These are phyloP conservation scores for Antigone vipio DNA, from an alignment of 2,113 vertebrate genomes.

Conservation along the genomic window DNA sequence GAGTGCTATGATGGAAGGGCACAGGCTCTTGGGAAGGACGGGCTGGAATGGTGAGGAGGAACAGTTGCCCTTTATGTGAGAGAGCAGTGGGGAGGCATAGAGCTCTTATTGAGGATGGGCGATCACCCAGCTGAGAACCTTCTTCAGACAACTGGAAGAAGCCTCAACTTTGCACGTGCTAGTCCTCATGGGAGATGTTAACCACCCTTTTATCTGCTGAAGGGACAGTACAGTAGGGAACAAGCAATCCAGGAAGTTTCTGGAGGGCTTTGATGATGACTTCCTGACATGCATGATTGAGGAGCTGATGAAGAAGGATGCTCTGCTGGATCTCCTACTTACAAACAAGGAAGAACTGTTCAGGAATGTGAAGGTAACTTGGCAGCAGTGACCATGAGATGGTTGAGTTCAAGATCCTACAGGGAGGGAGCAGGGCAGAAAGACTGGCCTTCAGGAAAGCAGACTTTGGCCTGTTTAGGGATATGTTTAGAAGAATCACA, in stretches of 20 bases:
- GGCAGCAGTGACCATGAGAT: background rate
- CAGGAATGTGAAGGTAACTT: background rate
- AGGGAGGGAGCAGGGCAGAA: background rate
- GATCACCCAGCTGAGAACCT: background rate
- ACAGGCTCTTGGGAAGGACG: background rate
- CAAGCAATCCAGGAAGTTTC: background rate
- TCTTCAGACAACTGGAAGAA: background rate
- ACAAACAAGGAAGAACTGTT: background rate
- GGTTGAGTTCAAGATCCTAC: background rate
- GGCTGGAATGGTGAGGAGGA: background rate
- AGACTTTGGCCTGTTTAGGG: background rate
- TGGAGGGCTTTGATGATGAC: background rate
- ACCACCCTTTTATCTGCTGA: background rate
- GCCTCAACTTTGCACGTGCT: background rate
- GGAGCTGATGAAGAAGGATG: background rate
- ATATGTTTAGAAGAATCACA: background rate
- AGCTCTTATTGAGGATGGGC: fast-evolving
- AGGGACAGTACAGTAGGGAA: background rate
- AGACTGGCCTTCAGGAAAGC: background rate
- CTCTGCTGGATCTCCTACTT: background rate
- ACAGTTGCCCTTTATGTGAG: background rate
- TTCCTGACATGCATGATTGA: background rate
- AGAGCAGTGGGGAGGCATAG: background rate
- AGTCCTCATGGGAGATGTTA: background rate
- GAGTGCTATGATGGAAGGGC: background rate